A percentile compares a stretch with the other conserved stretches of the same genome.
phyloP scores from a whole-genome alignment of 2,113 vertebrate genomes.

The Ceuthmochares aereus region DNA sequence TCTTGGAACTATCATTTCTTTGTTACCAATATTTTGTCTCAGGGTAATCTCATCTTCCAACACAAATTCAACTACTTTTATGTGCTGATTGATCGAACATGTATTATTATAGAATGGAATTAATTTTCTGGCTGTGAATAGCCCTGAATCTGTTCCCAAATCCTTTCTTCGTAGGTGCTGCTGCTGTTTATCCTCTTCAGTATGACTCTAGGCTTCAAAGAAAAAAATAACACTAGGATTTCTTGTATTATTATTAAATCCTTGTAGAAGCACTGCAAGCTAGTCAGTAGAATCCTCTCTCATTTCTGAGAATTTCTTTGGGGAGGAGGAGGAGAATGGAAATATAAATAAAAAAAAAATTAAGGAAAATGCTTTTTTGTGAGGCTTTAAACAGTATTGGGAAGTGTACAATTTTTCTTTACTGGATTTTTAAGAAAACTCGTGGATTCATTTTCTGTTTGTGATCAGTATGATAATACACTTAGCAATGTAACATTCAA shows the following conservation, averaged over 20 bases:
- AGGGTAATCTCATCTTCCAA: neutral
- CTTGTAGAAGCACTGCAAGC: neutral
- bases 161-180: neutral
- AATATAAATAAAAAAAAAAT: neutral
- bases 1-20: neutral
- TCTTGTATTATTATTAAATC: neutral
- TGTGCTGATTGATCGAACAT: fast-evolving
- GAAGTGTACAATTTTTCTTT: neutral
- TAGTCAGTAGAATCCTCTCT: neutral
- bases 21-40: neutral
- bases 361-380: neutral
- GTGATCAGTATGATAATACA: neutral
- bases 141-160: neutral
- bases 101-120: neutral
- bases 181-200: neutral
- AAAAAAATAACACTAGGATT: neutral
- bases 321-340: fast-evolving
- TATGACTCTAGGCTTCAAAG: neutral
- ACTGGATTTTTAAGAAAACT: neutral
- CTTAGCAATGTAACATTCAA: neutral
- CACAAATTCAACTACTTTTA: neutral
- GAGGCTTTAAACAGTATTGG: neutral
- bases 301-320: neutral
- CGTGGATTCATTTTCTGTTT: neutral
- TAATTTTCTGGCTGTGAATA: neutral